Evolutionary conservation across 2,888 invertebrate genomes (phyloP), one percentile per base, ranked within the genome.

Genomic region (Limnephilus rhombicus): DNA sequence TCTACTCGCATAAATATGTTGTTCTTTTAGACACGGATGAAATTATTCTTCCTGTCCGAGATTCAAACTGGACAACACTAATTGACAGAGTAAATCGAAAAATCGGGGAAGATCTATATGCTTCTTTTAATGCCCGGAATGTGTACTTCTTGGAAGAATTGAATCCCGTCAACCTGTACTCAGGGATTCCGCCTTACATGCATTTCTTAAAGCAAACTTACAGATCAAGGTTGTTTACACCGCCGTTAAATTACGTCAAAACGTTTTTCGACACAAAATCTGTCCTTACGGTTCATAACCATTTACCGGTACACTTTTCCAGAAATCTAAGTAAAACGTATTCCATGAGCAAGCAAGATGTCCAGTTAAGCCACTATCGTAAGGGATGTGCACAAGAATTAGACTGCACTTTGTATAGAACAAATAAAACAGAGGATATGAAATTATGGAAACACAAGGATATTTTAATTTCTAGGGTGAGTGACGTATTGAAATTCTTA

Each of bases 21-120:
- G 98, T 98, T 29, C 96, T 99, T 92, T 96, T 99, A 90, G 99
- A 99, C 95, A 98, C 98, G 94, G 99, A 99, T 95, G 99, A 99
- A 95, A 98, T 99, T 92, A 98, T 99, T 94, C 98, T 99, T 97
- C 99, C 99, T 13, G 96, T 98, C 94, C 97, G 97, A 94, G 97
- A 97, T 94, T 95, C 95, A 24, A 97, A 97, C 93, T 99, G 99
- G 99, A 96, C 96, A 90, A 97, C 97, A 94, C 96, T 99, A 93
- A 97, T 99, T 98, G 96, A 96, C 89, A 97, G 97, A 93, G 97
- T 97, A 45, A 95, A 97, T 94, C 96, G 97, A 89, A 97, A 97
- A 93, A 96, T 97, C n/a, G 97, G 97, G 90, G 96, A 97, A 94
- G 96, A 96, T 18, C 95, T 96, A 93, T 97, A 98, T 93, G 98